Conservation (phyloP, 1,140 invertebrate species). For the Cydia pomonella region DNA sequence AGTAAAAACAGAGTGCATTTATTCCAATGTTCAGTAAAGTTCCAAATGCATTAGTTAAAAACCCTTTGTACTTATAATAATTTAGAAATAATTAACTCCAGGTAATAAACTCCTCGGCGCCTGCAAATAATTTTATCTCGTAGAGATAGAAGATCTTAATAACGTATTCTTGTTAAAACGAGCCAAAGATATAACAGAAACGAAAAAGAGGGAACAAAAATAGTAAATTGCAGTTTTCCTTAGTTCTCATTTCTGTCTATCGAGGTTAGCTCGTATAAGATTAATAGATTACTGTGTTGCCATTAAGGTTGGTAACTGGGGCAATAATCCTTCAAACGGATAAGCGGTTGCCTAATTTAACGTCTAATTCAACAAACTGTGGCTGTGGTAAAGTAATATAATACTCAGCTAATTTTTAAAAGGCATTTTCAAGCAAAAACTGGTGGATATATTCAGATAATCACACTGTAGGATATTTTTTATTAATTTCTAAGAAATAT, state of each 20-base stretch:
- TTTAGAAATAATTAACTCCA: background rate
- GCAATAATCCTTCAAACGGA: background rate
- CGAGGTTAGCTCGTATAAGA: background rate
- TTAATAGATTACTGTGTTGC: background rate
- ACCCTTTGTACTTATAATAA: background rate
- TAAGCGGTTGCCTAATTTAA: constrained; percentile 9
- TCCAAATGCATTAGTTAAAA: background rate
- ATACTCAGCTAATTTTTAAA: background rate
- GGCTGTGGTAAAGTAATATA: background rate
- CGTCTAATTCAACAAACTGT: background rate
- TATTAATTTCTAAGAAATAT: too few relatives aligned
- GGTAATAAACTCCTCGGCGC: background rate
- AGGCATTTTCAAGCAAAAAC: background rate
- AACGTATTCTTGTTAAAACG: background rate
- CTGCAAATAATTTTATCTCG: background rate
- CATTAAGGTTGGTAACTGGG: background rate
- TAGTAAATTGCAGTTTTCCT: constrained; percentile 13
- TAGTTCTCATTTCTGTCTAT: constrained; percentile 1
- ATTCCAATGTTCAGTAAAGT: background rate
- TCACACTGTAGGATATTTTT: too few relatives aligned
- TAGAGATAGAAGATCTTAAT: background rate
- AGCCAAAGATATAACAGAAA: background rate
- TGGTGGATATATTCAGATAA: too few relatives aligned
- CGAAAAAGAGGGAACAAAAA: constrained; percentile 1
- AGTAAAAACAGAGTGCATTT: background rate